Base-by-base conservation (phyloP, 2,888 invertebrate genomes). In the Oxyteleia sp. region DNA sequence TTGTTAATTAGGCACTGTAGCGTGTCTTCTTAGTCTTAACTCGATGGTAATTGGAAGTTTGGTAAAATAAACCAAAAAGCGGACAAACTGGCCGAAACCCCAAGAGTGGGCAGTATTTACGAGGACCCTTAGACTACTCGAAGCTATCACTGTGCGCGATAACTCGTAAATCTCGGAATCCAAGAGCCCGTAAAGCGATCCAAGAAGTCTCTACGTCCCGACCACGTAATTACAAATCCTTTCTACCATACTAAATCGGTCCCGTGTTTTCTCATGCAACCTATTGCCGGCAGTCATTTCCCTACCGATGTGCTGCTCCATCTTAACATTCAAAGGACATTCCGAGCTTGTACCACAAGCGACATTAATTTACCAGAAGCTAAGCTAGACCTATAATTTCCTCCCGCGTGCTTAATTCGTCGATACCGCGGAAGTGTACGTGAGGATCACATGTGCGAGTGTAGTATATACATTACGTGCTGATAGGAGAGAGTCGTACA, bases 191-290 rank as follows among this genome's bases (percentile, higher is more conserved):
- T 87, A 88, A 88, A 88, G 84, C 87, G 85, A 84, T 87, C 85
- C 84, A 79, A 86, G 82, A 63, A 85, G 88, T 88, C 87, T 87
- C 89, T 90, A 88, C 88, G 85, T n/a, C 85, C 59, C 85, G 64
- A 85, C 75, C 84, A 85, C 87, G 89, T 91, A 92, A 92, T 92
- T 91, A 90, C 90, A 87, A 91, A 90, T 89, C 89, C 89, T 90
- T 90, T 89, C 88, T 84, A 45, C 78, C 63, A 81, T 72, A 66
- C 78, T 78, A 81, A 87, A 88, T 87, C 82, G 85, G 87, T 85
- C 55, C 79, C 64, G 43, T 78, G 84, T 87, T 85, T 87, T 85
- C 87, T 82, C 86, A 57, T 76, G 82, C 81, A 78, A 55, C 68
- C 74, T 66, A 80, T 79, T 78, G 72, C 78, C 45, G 63, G 53